Conservation (phyloP, 2,888 invertebrate genomes). For the Dynastes grantii region DNA sequence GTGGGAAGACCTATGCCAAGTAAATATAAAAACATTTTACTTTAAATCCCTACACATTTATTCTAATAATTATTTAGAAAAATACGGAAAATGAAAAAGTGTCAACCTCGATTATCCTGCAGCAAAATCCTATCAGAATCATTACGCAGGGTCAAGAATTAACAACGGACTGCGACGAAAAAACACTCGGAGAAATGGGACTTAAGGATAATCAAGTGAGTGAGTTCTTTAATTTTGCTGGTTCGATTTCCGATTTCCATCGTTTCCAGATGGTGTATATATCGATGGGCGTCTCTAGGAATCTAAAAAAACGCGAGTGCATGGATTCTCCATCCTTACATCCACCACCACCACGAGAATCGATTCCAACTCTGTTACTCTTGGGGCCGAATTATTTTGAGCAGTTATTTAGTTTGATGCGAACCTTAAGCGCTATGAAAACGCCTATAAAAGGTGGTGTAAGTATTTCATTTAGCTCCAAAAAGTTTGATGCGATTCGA, state of each 20-base stretch:
- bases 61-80: conserved; percentile 53
- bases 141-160: conserved; percentile 96
- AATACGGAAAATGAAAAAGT: conserved; percentile 61
- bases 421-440: conserved; percentile 90
- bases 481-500: not conserved
- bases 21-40: conserved; percentile 50
- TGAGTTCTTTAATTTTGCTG: not conserved
- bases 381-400: conserved; percentile 92
- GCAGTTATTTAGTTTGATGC: conserved; percentile 91
- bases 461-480: conserved; percentile 59
- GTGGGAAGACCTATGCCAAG: conserved; percentile 83
- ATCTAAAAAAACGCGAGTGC: conserved; percentile 76
- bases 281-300: conserved; percentile 84
- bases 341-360: conserved; percentile 89
- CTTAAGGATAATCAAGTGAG: conserved; percentile 92
- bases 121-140: conserved; percentile 89
- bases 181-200: conserved; percentile 91
- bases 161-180: conserved; percentile 93
- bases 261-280: conserved; percentile 85
- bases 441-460: conserved; percentile 82
- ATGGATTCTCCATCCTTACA: conserved; percentile 89
- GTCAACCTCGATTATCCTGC: conserved; percentile 66
- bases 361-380: conserved; percentile 88
- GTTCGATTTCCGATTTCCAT: not conserved
- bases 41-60: not conserved